A percentile compares a stretch with the other conserved stretches of the same genome.
Evolutionary conservation across 2,888 invertebrate genomes (phyloP).

Genomic region (Brenthis ino): DNA sequence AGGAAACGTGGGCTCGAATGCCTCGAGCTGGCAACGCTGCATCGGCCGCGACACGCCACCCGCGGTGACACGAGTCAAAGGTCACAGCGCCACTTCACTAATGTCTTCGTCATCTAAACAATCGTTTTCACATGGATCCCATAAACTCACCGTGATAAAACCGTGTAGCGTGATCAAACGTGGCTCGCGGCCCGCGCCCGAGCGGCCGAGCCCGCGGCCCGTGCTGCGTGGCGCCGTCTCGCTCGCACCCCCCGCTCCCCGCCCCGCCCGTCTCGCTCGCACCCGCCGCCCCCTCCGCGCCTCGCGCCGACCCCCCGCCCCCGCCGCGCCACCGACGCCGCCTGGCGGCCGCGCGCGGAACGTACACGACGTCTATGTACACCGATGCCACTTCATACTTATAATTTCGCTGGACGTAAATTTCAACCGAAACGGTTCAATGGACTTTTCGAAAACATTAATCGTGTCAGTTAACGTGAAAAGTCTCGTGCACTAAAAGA

Average conservation of each 20-base stretch:
- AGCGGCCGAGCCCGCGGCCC: constrained; percentile 43
- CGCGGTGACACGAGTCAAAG: constrained; percentile 76
- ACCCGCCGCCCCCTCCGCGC: constrained; percentile 42
- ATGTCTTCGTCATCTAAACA: constrained; percentile 72
- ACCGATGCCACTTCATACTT: constrained; percentile 82
- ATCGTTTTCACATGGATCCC: constrained; percentile 69
- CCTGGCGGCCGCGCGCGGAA: constrained; percentile 73
- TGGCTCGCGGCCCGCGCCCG: constrained; percentile 35
- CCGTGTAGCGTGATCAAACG: constrained; percentile 45
- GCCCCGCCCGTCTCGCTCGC: constrained; percentile 59
- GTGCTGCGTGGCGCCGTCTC: constrained; percentile 69
- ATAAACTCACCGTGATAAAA: constrained; percentile 66
- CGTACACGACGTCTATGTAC: constrained; percentile 68
- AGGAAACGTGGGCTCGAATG: constrained; percentile 52
- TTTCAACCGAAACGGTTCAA: constrained; percentile 82
- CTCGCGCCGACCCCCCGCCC: constrained; percentile 44
- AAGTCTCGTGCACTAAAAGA: constrained; percentile 65
- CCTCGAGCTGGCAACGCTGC: constrained; percentile 76
- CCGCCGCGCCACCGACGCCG: constrained; percentile 72
- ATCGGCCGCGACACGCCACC: constrained; percentile 75
- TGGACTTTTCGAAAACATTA: constrained; percentile 79
- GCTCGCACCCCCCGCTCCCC: constrained; percentile 52
- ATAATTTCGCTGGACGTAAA: constrained; percentile 83
- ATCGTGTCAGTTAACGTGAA: constrained; percentile 71
- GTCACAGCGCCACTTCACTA: constrained; percentile 70